These are phyloP conservation scores for Metellina segmentata DNA, from an alignment of 2,888 invertebrate genomes.

Conservation along the genomic window DNA sequence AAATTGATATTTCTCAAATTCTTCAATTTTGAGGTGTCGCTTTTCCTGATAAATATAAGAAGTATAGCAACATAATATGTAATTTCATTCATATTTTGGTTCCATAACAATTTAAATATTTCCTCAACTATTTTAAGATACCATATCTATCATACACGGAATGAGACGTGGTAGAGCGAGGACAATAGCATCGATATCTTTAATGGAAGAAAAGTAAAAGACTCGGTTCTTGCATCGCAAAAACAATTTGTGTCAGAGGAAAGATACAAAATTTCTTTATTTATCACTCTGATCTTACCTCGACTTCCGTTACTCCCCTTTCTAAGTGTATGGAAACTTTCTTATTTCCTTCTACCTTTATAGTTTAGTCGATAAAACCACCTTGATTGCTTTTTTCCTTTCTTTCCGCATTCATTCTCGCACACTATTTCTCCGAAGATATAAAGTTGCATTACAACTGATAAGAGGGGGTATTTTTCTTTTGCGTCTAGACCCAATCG, in stretches of 20 bases:
- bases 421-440: conserved; percentile 37
- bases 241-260: background rate
- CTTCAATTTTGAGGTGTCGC: too few species aligned
- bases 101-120: too few species aligned
- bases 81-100: too few species aligned
- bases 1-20: too few species aligned
- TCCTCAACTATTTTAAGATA: too few species aligned
- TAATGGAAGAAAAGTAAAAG: background rate
- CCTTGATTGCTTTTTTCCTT: conserved; percentile 1
- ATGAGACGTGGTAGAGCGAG: too few species aligned
- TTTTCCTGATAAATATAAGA: too few species aligned
- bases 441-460: conserved; percentile 44
- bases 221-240: background rate
- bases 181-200: background rate
- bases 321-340: conserved; percentile 22
- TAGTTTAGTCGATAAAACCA: conserved; percentile 30
- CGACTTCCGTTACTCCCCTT: background rate
- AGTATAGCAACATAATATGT: too few species aligned
- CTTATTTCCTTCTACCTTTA: background rate
- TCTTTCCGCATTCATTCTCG: background rate
- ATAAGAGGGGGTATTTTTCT: conserved; percentile 21
- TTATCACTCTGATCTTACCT: background rate
- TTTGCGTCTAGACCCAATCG: conserved; percentile 27
- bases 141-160: too few species aligned
- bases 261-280: conserved; percentile 1